phyloP scores from a whole-genome alignment of 2,113 vertebrate species.

The Gulo gulo region DNA sequence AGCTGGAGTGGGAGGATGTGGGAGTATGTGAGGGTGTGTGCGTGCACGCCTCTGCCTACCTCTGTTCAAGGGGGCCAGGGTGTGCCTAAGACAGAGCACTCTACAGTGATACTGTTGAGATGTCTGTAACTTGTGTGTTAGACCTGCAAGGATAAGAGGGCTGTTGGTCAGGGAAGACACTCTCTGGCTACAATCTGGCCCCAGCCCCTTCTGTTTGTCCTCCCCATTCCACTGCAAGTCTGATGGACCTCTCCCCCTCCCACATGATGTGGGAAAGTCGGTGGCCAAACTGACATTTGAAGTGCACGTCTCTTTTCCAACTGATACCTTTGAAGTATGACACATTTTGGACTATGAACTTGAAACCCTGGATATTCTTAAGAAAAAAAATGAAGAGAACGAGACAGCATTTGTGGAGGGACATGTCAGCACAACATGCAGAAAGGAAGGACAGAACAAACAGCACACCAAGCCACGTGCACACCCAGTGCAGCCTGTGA shows the following conservation, averaged over 20 bases:
- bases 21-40: neutral
- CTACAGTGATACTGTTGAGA: neutral
- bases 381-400: neutral
- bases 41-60: neutral
- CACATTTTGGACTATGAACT: neutral
- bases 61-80: neutral
- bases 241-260: neutral
- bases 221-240: neutral
- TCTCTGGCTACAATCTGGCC: neutral
- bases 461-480: constrained; percentile 30
- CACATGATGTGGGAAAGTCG: neutral
- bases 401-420: neutral
- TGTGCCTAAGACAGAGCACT: neutral
- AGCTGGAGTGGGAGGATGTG: neutral
- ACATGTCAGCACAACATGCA: constrained; percentile 12
- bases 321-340: neutral
- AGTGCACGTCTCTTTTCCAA: neutral
- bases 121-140: neutral
- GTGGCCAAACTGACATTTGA: neutral
- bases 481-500: neutral
- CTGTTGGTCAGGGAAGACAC: neutral
- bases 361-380: neutral
- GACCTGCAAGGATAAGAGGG: neutral
- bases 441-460: neutral
- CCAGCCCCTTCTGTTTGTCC: neutral